Percentiles rank a stretch among this genome's conserved stretches.
Evolutionary conservation across 2,113 vertebrate genomes (phyloP).

Genomic region (Anseranas semipalmata): DNA sequence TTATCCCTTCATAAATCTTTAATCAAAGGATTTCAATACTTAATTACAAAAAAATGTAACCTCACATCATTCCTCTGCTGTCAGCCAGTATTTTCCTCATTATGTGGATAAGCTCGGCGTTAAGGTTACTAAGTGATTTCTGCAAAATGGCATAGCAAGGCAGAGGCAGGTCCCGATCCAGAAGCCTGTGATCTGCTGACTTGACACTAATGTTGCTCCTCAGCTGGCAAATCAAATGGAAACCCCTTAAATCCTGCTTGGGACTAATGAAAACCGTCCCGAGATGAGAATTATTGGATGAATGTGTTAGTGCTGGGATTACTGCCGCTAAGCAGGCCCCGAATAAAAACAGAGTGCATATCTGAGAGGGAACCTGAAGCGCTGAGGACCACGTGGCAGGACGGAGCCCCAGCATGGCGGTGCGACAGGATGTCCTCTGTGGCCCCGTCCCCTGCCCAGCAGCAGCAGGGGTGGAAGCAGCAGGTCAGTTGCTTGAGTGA

Average conservation of each 20-base stretch:
- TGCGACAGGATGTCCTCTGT: not conserved
- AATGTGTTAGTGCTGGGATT: not conserved
- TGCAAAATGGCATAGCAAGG: not conserved
- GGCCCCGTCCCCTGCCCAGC: not conserved
- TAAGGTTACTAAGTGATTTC: constrained; percentile 24
- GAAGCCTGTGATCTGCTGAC: constrained; percentile 8
- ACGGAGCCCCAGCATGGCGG: not conserved
- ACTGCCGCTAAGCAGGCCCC: not conserved
- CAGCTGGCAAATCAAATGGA: constrained; percentile 3
- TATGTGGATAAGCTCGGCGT: constrained; percentile 26
- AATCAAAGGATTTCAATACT: constrained; percentile 45
- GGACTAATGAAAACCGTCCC: not conserved
- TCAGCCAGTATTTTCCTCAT: constrained; percentile 37
- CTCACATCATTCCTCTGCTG: constrained; percentile 14
- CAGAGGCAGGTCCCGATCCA: not conserved
- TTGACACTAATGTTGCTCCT: not conserved
- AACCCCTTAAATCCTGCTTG: not conserved
- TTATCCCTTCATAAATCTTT: constrained; percentile 47
- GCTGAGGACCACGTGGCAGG: not conserved
- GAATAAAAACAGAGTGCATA: not conserved
- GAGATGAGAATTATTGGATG: not conserved
- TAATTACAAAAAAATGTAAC: constrained; percentile 32
- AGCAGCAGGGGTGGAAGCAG: not conserved
- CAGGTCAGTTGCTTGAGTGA: not conserved
- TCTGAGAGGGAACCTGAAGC: accelerated